phyloP scores from a whole-genome alignment of 2,113 vertebrate genomes.

The Xenopus borealis region DNA sequence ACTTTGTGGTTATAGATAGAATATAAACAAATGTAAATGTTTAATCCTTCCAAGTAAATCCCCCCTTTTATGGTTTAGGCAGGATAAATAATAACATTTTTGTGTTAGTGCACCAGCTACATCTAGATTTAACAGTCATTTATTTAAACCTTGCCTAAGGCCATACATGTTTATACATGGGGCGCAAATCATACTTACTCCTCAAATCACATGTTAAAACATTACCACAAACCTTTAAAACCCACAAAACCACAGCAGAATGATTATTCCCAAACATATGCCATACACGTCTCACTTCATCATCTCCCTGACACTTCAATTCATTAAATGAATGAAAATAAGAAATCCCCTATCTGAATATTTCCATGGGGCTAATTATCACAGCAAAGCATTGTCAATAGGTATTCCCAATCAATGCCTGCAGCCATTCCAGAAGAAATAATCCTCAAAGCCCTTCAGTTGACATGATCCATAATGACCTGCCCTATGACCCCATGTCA shows the following conservation, averaged over 20 bases:
- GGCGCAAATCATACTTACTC: background rate
- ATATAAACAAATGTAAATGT: no score
- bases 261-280: background rate
- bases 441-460: slow-evolving; percentile 27
- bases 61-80: no score
- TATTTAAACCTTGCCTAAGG: background rate
- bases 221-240: no score
- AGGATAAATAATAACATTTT: no score
- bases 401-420: slow-evolving; percentile 20
- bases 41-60: no score
- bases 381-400: slow-evolving; percentile 9
- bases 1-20: no score
- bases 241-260: background rate
- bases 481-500: slow-evolving; percentile 32
- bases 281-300: background rate
- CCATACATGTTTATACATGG: background rate
- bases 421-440: slow-evolving; percentile 21
- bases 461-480: slow-evolving; percentile 38
- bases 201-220: no score
- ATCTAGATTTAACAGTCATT: no score
- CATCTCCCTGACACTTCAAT: background rate
- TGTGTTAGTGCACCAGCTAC: no score
- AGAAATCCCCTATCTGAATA: background rate
- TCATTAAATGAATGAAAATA: background rate
- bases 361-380: background rate